Conservation (phyloP, 2,797 vertebrate species). For the Sparidentex hasta region DNA sequence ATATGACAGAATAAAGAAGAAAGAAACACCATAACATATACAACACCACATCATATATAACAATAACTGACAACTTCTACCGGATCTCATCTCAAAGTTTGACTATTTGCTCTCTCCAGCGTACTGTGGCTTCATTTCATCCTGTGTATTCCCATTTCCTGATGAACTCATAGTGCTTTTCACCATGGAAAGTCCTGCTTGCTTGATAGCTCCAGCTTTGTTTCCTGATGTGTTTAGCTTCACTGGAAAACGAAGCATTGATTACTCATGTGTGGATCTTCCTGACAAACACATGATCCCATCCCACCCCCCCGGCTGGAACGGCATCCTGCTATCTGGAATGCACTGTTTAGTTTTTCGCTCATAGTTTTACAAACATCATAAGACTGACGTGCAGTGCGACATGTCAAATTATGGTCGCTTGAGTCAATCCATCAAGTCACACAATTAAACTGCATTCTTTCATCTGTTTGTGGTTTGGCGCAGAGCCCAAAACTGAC, state of each 20-base stretch:
- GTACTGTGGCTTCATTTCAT: constrained; percentile 56
- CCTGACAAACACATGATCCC: constrained; percentile 84
- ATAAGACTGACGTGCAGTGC: constrained; percentile 76
- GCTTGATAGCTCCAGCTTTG: constrained; percentile 69
- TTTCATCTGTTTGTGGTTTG: constrained; percentile 51
- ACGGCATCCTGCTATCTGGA: constrained; percentile 78
- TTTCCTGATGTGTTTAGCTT: constrained; percentile 82
- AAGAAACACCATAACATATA: not conserved
- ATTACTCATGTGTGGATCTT: constrained; percentile 86
- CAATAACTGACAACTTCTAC: constrained; percentile 4
- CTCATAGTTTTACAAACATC: constrained; percentile 82
- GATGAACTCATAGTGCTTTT: constrained; percentile 70
- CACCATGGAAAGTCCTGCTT: constrained; percentile 74
- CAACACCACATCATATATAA: constrained; percentile 3
- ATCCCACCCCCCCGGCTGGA: constrained; percentile 63
- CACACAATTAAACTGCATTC: constrained; percentile 70
- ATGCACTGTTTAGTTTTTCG: constrained; percentile 82
- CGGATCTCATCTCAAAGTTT: constrained; percentile 29
- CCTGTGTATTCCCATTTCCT: constrained; percentile 78
- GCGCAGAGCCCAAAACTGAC: constrained; percentile 47
- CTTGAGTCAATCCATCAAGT: constrained; percentile 65
- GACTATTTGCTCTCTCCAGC: constrained; percentile 32
- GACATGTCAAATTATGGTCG: constrained; percentile 75
- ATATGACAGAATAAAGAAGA: not conserved
- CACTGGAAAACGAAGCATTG: constrained; percentile 74